These are phyloP conservation scores for Wasmannia auropunctata DNA, from an alignment of 1,140 invertebrate genomes.

Conservation along the genomic window DNA sequence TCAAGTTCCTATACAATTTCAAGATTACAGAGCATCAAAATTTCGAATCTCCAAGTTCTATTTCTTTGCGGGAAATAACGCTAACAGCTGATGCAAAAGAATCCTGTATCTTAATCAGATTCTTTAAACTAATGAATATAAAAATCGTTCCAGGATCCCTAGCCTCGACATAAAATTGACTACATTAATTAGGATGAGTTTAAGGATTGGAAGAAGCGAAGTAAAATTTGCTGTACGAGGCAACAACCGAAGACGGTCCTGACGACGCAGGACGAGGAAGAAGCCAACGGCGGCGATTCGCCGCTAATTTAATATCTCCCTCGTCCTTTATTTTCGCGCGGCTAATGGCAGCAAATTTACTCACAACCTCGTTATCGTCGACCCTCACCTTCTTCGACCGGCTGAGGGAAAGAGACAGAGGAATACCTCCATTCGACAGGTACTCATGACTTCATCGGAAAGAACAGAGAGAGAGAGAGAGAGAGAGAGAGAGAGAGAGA, in stretches of 20 bases:
- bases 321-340: constrained; percentile 81
- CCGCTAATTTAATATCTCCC: constrained; percentile 81
- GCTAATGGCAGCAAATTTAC: constrained; percentile 84
- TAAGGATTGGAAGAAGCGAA: neutral
- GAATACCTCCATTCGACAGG: constrained; percentile 22
- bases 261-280: constrained; percentile 49
- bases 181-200: neutral
- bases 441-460: constrained; percentile 58
- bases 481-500: neutral
- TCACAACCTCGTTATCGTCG: constrained; percentile 80
- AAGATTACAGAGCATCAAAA: too few relatives aligned
- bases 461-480: constrained; percentile 2
- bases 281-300: constrained; percentile 60
- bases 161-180: neutral
- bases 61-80: too few relatives aligned
- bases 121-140: neutral
- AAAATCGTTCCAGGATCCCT: neutral
- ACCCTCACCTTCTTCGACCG: constrained; percentile 45
- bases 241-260: constrained; percentile 9
- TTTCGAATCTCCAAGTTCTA: too few relatives aligned
- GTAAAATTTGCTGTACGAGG: constrained; percentile 14
- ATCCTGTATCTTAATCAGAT: neutral
- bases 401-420: neutral
- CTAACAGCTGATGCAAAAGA: too few relatives aligned
- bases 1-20: too few relatives aligned